phyloP scores from a whole-genome alignment of 2,888 invertebrate genomes.

The Drosophila yooni region DNA sequence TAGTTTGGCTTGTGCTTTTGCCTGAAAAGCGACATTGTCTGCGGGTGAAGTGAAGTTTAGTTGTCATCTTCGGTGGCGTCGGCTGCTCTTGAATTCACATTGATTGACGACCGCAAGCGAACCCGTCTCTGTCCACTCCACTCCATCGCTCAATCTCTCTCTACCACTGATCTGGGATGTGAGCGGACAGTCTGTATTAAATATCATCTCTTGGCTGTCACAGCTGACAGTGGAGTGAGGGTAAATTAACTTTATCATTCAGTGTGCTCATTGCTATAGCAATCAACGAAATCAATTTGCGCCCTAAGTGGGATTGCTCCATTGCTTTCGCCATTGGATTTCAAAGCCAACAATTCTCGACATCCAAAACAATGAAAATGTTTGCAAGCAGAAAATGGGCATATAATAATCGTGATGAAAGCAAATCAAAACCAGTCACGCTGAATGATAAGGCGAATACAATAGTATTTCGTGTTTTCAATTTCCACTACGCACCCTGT shows the following conservation, averaged over 20 bases:
- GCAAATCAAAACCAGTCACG: constrained; percentile 10
- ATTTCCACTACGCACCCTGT: neutral
- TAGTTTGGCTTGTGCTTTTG: constrained; percentile 25
- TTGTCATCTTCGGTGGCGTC: constrained; percentile 67
- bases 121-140: constrained; percentile 4
- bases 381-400: neutral
- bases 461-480: constrained; percentile 5
- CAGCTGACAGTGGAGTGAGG: constrained; percentile 27
- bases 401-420: constrained; percentile 15
- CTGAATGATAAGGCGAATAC: neutral
- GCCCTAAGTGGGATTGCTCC: constrained; percentile 41
- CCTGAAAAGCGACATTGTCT: constrained; percentile 66
- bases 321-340: constrained; percentile 13
- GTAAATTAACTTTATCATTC: constrained; percentile 57
- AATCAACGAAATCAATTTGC: constrained; percentile 47
- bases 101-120: constrained; percentile 64
- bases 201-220: constrained; percentile 42
- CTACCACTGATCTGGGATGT: constrained; percentile 12
- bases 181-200: constrained; percentile 39
- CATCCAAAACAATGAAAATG: constrained; percentile 16
- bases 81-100: constrained; percentile 68
- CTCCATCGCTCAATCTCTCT: too few relatives aligned
- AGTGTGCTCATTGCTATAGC: constrained; percentile 29
- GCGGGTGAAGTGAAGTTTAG: constrained; percentile 75
- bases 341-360: constrained; percentile 14